These are phyloP conservation scores for Sphyrna mokarran DNA, from an alignment of 2,113 vertebrate genomes.

Conservation along the genomic window DNA sequence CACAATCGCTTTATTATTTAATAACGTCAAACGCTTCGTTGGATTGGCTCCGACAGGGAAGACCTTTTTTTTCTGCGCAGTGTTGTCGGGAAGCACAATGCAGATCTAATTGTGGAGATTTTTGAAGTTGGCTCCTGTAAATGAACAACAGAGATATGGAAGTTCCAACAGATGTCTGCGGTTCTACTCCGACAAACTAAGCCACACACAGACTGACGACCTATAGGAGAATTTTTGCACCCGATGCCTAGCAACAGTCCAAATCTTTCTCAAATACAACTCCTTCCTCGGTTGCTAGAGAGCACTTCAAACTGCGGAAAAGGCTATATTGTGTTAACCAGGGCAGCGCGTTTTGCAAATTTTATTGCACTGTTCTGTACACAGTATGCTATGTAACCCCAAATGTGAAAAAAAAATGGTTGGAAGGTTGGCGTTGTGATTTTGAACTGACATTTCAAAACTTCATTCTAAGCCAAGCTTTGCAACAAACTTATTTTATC, in stretches of 20 bases:
- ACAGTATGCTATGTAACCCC: neutral
- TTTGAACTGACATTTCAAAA: neutral
- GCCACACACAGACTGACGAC: conserved; percentile 43
- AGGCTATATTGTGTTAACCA: conserved; percentile 44
- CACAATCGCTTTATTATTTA: conserved; percentile 97
- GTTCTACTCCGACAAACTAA: conserved; percentile 49
- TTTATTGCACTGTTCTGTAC: conserved; percentile 14
- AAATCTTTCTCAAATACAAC: conserved; percentile 59
- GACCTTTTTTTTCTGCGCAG: conserved; percentile 68
- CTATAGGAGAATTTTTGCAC: conserved; percentile 51
- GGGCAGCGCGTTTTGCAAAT: conserved; percentile 43
- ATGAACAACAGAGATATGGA: conserved; percentile 70
- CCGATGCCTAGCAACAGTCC: conserved; percentile 65
- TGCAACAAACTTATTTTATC: conserved; percentile 13
- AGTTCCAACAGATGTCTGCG: conserved; percentile 62
- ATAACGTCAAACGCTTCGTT: conserved; percentile 90
- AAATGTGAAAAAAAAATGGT: neutral
- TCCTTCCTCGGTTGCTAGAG: conserved; percentile 47
- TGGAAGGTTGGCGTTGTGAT: neutral
- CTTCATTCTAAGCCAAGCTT: neutral
- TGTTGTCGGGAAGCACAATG: conserved; percentile 72
- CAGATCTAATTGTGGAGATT: conserved; percentile 69
- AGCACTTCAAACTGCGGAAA: conserved; percentile 47
- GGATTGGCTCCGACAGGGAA: conserved; percentile 75
- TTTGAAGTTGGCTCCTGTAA: conserved; percentile 67